Percentiles rank a stretch among this genome's conserved stretches.
phyloP scores from a whole-genome alignment of 2,888 invertebrate genomes.

The Phalangium opilio region DNA sequence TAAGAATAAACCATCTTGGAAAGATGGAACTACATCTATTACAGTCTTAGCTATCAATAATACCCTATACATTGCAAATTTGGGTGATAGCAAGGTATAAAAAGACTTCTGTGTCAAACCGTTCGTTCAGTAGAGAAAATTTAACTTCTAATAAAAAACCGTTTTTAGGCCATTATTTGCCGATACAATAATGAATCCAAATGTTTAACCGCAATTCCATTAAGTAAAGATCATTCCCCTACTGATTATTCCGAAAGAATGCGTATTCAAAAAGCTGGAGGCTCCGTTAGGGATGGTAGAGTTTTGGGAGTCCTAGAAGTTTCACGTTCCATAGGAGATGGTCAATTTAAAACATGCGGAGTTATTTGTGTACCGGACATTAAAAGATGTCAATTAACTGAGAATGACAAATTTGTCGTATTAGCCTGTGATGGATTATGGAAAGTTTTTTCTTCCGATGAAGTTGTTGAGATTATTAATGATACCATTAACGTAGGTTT shows the following conservation, averaged over 20 bases:
- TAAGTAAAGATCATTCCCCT: slow-evolving; percentile 37
- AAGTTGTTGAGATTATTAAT: slow-evolving; percentile 26
- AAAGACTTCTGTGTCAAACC: background rate
- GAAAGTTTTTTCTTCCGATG: slow-evolving; percentile 35
- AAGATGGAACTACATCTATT: slow-evolving; percentile 39
- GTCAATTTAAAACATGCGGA: slow-evolving; percentile 37
- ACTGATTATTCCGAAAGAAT: slow-evolving; percentile 36
- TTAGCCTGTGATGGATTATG: slow-evolving; percentile 41
- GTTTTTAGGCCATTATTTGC: slow-evolving; percentile 31
- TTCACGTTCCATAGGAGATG: slow-evolving; percentile 38
- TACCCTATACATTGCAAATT: slow-evolving; percentile 35
- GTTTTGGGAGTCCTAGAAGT: slow-evolving; percentile 35
- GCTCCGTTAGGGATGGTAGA: slow-evolving; percentile 31
- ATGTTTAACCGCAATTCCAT: slow-evolving; percentile 27
- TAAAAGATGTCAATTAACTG: slow-evolving; percentile 30
- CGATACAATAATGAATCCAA: slow-evolving; percentile 27
- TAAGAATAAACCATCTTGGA: slow-evolving; percentile 38
- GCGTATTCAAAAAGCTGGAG: slow-evolving; percentile 38
- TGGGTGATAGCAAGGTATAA: slow-evolving; percentile 37
- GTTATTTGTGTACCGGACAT: slow-evolving; percentile 36
- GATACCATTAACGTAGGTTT: slow-evolving; percentile 12
- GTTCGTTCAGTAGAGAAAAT: too few relatives aligned
- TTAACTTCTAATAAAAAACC: too few relatives aligned
- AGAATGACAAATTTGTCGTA: slow-evolving; percentile 29
- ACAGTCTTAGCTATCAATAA: slow-evolving; percentile 34